Conservation (phyloP, 2,113 vertebrate species). For the rabbit (Oryctolagus cuniculus) region mOryCun1.1 NC_091453.1:25552001-25552500, state of each 20-base stretch:
- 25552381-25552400: neutral
- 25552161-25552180: neutral
- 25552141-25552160: neutral
- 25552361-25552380: neutral
- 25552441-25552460: neutral
- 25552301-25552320: neutral
- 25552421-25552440: neutral
- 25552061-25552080: conserved; percentile 13
- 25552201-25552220: neutral
- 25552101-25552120: neutral
- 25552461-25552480: neutral
- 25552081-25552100: neutral
- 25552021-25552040: conserved; percentile 44
- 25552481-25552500: neutral
- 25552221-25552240: neutral
- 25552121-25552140: neutral
- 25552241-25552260: too few species aligned
- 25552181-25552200: neutral
- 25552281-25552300: neutral
- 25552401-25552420: neutral
- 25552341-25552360: neutral
- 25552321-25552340: neutral
- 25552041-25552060: conserved; percentile 34
- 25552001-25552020: conserved; percentile 31
- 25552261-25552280: too few species aligned